Conservation (phyloP, 2,113 vertebrate species). For the Gasterosteus aculeatus region DNA sequence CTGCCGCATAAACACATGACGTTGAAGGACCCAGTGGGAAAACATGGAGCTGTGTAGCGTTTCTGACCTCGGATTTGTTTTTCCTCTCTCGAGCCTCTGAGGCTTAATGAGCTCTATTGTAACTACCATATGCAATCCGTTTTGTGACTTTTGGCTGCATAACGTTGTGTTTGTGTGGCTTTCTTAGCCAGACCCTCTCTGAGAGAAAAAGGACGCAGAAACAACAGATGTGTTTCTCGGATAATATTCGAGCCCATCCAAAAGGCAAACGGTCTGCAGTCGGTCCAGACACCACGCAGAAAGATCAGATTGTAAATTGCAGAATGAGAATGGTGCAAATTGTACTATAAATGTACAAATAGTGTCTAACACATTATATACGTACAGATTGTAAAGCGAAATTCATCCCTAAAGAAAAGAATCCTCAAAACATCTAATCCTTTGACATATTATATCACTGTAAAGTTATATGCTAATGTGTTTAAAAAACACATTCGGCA, state of each 20-base stretch:
- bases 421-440: background rate
- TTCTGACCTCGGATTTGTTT: background rate
- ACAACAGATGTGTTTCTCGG: background rate
- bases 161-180: background rate
- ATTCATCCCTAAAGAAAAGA: background rate
- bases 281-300: constrained; percentile 82
- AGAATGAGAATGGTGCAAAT: background rate
- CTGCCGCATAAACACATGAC: background rate
- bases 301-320: constrained; percentile 78
- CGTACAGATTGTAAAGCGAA: background rate
- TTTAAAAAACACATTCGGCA: constrained; percentile 8
- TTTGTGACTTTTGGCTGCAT: constrained; percentile 5
- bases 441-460: background rate
- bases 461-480: background rate
- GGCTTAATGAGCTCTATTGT: background rate
- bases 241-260: constrained; percentile 69
- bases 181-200: background rate
- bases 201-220: constrained; percentile 12
- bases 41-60: background rate
- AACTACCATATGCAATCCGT: background rate
- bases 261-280: constrained; percentile 87
- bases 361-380: background rate
- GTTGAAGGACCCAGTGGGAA: background rate
- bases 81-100: background rate
- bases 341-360: background rate